phyloP scores from a whole-genome alignment of 2,888 invertebrate species.

The Sinotaia quadrata region DNA sequence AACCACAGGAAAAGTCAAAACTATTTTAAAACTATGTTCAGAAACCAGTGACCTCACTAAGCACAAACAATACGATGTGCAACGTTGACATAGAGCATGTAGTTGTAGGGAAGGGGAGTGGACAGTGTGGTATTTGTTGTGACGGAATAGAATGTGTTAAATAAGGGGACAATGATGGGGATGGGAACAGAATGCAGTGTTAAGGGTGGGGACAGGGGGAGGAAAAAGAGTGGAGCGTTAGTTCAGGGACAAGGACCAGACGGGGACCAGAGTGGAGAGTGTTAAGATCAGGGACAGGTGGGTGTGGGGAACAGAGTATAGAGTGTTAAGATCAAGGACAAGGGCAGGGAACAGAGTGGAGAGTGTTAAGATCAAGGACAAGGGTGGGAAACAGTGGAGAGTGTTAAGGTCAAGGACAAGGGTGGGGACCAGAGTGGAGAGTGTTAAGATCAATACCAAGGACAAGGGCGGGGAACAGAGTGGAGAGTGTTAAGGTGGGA shows the following conservation, averaged over 20 bases:
- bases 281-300: background rate
- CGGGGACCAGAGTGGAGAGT: background rate
- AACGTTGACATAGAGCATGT: no score
- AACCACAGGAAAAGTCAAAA: no score
- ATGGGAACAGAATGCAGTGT: background rate
- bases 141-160: no score
- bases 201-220: constrained; percentile 3
- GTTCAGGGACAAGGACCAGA: background rate
- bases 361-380: background rate
- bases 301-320: background rate
- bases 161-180: background rate
- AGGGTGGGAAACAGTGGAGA: constrained; percentile 4
- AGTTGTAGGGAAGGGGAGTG: background rate
- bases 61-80: no score
- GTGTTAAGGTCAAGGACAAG: background rate
- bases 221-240: background rate
- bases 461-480: no score
- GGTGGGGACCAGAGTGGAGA: no score
- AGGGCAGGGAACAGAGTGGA: constrained; percentile 13
- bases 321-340: background rate
- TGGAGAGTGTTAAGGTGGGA: no score
- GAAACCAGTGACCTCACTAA: no score
- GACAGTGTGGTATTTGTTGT: no score
- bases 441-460: no score
- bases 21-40: no score